phyloP scores from a whole-genome alignment of 2,888 invertebrate species.

The Metopia argyrocephala region DNA sequence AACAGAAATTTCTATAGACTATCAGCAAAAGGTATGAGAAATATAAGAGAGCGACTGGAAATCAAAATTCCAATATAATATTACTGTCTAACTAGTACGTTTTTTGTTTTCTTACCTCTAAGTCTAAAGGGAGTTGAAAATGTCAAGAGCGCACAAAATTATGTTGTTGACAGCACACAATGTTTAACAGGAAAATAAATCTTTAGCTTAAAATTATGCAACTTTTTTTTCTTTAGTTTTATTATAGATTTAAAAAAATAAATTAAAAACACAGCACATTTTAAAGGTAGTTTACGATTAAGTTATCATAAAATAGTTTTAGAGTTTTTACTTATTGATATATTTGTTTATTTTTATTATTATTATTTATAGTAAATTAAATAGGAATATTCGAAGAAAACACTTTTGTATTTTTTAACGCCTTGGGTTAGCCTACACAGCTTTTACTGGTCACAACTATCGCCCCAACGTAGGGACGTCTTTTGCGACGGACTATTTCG shows the following conservation, averaged over 20 bases:
- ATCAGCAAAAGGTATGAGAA: background rate
- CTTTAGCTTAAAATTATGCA: slow-evolving; percentile 72
- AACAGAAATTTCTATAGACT: background rate
- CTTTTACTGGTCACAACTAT: slow-evolving; percentile 84
- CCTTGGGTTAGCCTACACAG: background rate
- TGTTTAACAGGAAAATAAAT: slow-evolving; percentile 42
- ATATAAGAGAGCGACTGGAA: background rate
- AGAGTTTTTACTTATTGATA: background rate
- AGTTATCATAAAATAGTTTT: background rate
- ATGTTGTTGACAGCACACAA: slow-evolving; percentile 14
- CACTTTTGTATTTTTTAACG: background rate
- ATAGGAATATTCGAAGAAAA: slow-evolving; percentile 56
- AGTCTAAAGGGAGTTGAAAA: slow-evolving; percentile 17
- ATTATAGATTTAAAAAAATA: slow-evolving; percentile 22
- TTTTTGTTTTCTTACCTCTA: slow-evolving; percentile 44
- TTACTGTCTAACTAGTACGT: background rate
- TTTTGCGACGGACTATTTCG: slow-evolving; percentile 98
- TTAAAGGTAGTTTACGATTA: slow-evolving; percentile 55
- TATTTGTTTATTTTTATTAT: background rate
- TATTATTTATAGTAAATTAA: slow-evolving; percentile 66
- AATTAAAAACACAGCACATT: slow-evolving; percentile 60
- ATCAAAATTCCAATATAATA: slow-evolving; percentile 1
- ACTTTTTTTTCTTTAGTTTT: slow-evolving; percentile 65
- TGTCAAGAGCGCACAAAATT: slow-evolving; percentile 33
- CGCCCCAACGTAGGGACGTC: slow-evolving; percentile 97